Conservation (phyloP, 2,888 invertebrate species). For the Prostheceraeus crozeri region DNA sequence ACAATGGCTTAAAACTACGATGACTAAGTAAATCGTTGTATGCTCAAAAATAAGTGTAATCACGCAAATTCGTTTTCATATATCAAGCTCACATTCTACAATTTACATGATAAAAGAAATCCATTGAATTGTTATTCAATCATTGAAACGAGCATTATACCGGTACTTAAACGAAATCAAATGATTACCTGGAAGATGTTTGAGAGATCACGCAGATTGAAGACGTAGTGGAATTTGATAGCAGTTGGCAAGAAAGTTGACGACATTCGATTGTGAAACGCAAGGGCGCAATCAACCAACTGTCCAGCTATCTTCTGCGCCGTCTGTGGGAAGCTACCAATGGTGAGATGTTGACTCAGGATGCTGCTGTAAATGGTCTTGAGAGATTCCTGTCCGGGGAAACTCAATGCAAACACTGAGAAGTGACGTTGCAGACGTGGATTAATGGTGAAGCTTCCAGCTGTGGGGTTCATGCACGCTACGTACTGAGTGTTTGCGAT, state of each 20-base stretch:
- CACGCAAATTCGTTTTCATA: too few species aligned
- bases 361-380: constrained; percentile 79
- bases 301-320: constrained; percentile 67
- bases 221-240: constrained; percentile 89
- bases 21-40: too few species aligned
- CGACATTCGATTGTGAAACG: constrained; percentile 74
- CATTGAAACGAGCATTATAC: too few species aligned
- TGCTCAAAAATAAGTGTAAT: too few species aligned
- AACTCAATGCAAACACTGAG: constrained; percentile 63
- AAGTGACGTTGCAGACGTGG: constrained; percentile 66
- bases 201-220: constrained; percentile 85
- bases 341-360: constrained; percentile 70
- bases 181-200: constrained; percentile 77
- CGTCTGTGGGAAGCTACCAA: constrained; percentile 68
- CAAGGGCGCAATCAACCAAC: constrained; percentile 73
- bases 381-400: constrained; percentile 73
- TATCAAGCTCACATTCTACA: too few species aligned
- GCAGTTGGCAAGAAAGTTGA: constrained; percentile 87
- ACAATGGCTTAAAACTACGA: too few species aligned
- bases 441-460: constrained; percentile 91
- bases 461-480: constrained; percentile 94
- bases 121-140: too few species aligned
- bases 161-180: too few species aligned
- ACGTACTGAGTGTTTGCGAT: constrained; percentile 94
- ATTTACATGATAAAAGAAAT: too few species aligned